These are phyloP conservation scores for Spisula solida DNA, from an alignment of 2,888 invertebrate genomes.

Conservation along the genomic window DNA sequence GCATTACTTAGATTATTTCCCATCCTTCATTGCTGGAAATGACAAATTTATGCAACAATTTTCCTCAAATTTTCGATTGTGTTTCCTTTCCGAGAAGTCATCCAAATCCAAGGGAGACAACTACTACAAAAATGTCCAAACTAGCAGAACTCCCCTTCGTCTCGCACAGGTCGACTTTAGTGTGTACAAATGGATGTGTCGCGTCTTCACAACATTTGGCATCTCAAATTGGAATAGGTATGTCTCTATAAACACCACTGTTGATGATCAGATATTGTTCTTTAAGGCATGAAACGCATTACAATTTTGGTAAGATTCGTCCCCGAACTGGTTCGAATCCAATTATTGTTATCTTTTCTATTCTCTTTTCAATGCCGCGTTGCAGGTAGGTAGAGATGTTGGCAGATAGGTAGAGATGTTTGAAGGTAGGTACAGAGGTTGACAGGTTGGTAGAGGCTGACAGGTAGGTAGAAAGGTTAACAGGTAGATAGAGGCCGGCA, in stretches of 20 bases:
- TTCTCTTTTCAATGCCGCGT: neutral
- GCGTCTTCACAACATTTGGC: constrained; percentile 82
- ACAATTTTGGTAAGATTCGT: neutral
- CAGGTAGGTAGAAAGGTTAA: too few species aligned
- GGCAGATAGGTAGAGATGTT: too few species aligned
- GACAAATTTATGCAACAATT: neutral
- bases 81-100: constrained; percentile 8
- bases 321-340: constrained; percentile 15
- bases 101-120: constrained; percentile 20
- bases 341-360: neutral
- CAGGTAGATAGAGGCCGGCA: too few species aligned
- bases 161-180: constrained; percentile 80
- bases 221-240: constrained; percentile 81
- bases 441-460: too few species aligned
- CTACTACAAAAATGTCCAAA: constrained; percentile 14
- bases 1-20: constrained; percentile 80
- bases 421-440: too few species aligned
- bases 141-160: constrained; percentile 53
- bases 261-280: neutral
- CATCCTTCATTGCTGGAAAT: constrained; percentile 61
- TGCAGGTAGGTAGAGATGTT: too few species aligned
- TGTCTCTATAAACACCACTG: neutral
- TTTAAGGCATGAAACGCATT: neutral
- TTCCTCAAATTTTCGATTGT: too few species aligned
- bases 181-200: constrained; percentile 79